Evolutionary conservation across 2,113 vertebrate genomes (phyloP).

Genomic region (Prinia subflava): DNA sequence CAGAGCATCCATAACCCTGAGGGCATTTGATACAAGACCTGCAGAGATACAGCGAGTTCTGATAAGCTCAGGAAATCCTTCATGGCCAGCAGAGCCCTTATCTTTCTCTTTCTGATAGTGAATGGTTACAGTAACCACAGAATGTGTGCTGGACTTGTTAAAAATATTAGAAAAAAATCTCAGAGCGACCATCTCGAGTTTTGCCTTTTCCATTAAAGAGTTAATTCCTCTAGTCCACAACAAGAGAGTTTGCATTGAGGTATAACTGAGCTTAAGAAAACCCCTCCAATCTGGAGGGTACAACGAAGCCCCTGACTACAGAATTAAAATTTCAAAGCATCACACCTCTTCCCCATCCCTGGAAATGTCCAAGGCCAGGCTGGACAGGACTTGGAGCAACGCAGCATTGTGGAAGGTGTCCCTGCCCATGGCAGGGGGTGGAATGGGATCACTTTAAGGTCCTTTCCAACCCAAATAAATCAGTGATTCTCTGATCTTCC

Average conservation of each 20-base stretch:
- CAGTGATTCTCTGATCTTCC: neutral
- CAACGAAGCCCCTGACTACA: neutral
- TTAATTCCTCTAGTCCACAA: neutral
- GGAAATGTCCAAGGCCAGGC: accelerated
- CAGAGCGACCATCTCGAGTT: accelerated
- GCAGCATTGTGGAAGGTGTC: neutral
- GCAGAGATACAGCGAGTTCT: neutral
- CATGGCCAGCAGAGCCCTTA: neutral
- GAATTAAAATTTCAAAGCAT: neutral
- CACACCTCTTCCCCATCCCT: neutral
- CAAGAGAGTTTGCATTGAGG: neutral
- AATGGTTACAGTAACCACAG: accelerated
- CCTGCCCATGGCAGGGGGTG: neutral
- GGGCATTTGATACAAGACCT: neutral
- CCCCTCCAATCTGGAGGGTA: accelerated
- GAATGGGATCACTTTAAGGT: neutral
- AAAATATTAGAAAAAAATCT: neutral
- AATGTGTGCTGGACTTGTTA: neutral
- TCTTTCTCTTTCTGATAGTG: neutral
- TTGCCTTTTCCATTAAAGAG: neutral
- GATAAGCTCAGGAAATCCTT: neutral
- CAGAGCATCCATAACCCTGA: neutral
- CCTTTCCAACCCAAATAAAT: neutral
- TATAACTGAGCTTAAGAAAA: neutral
- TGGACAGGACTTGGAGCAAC: accelerated